Base-by-base conservation (phyloP, 1,140 invertebrate species). In the Camponotus vicinus region DNA sequence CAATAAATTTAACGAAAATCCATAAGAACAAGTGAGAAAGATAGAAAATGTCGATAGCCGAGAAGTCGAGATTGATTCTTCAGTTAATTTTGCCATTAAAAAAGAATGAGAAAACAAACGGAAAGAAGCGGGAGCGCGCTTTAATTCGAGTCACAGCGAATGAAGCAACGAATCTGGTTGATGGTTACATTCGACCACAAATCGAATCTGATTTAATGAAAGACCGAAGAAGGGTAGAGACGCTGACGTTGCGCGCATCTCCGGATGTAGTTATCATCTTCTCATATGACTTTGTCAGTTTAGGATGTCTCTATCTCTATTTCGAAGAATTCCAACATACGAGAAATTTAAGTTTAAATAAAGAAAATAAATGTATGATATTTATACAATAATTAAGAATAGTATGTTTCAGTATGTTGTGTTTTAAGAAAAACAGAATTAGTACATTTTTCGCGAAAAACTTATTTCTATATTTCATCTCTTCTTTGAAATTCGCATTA, bases 151-250 rank as follows among this genome's bases (percentile, higher is more conserved):
- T 85, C 86, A 70, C 84, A 75, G 87, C 87, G 91, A 94, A 92
- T 90, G 91, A 18, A 37, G 40, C 27, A 63, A 40, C 27, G 15
- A 92, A 92, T 92, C 88, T 90, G 87, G 87, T 87, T 80, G 90
- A 88, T 87, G 89, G 92, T 92, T 92, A 92, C 92, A 92, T 93
- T 92, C 91, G 89, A 92, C 89, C 89, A 88, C 86, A 49, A 75
- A 82, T 55, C 87, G 88, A 90, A 92, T 94, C 93, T 90, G 90
- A 93, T 90, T 92, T 93, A 94, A 94, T 94, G 93, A 94, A 94
- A 94, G 91, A 88, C 85, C 79, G 79, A 91, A 87, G 34, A 45
- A 85, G 83, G 73, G 78, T 76, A 71, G 61, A 91, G 91, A 92
- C 85, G 93, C 93, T 93, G 93, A 94, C 93, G 89, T 92, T 82